Base-by-base conservation (phyloP, 2,113 vertebrate species). In the Calyptomena viridis region DNA sequence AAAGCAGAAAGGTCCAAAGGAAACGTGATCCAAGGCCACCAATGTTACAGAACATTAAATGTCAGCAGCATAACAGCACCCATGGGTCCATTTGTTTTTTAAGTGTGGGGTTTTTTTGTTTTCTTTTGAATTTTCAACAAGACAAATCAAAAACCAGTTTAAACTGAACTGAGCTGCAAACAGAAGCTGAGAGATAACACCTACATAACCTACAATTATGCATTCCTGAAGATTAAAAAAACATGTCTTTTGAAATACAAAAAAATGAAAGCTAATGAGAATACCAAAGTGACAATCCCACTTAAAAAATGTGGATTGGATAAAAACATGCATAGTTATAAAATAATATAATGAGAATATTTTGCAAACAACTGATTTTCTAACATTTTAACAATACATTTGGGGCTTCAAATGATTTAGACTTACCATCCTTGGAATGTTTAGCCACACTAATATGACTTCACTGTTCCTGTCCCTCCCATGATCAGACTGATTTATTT, bases 251-350 rank as follows among this genome's bases (percentile, higher is more conserved):
- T 68, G 68, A 95, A 89, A 86, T 28, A 81, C 31, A 60, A 59
- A 77, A 89, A 55, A 87, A 88, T 37, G 40, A 92, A 84, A 81
- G 31, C 22, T 75, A 84, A 94, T 76, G 74, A 91, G 62, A 95
- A 95, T 89, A 89, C 77, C 84, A 66, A 87, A 82, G 73, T 49
- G 84, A 63, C 93, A 75, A 95, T 53, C 86, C 86, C 93, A 84
- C 69, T 84, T 63, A 12, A 96, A 96, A 92, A 86, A 94, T 79
- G 77, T 24, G 64, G 60, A 75, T 49, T 84, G 39, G 63, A 71
- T 60, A 84, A 84, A 92, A 95, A 47, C 53, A 84, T 47, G 69
- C 74, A 69, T 63, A 63, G 27, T 78, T 49, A 31, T 3, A 28
- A 12, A 82, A 86, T 19, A 68, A 40, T 12, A 64, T 39, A 28